These are phyloP conservation scores for Dilophus febrilis DNA, from an alignment of 2,888 invertebrate species.

Conservation along the genomic window DNA sequence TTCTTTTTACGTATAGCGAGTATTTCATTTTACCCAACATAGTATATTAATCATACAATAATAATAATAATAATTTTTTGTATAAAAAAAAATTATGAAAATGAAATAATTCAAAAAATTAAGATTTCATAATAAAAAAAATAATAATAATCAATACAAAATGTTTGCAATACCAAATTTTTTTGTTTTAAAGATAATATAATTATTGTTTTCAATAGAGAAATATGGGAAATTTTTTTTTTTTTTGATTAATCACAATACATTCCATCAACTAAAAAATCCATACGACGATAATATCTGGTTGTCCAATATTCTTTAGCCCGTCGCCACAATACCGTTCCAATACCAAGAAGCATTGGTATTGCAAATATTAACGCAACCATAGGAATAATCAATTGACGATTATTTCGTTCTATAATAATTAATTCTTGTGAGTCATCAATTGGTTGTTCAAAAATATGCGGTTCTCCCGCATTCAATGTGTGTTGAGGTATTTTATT, in stretches of 20 bases:
- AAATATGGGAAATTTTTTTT: too few species aligned
- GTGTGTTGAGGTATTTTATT: background rate
- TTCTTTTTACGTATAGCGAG: too few species aligned
- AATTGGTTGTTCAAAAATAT: constrained; percentile 15
- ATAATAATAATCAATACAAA: too few species aligned
- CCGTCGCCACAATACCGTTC: constrained; percentile 46
- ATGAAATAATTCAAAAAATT: too few species aligned
- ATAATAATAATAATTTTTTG: too few species aligned
- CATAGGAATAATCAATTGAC: constrained; percentile 56
- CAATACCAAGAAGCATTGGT: constrained; percentile 44
- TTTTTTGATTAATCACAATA: constrained; percentile 33
- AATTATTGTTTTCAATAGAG: too few species aligned
- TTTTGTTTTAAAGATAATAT: too few species aligned
- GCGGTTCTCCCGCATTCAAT: constrained; percentile 1
- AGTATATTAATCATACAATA: too few species aligned
- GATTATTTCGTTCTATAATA: constrained; percentile 22
- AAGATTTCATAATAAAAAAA: too few species aligned
- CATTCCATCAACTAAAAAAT: constrained; percentile 77
- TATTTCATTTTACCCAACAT: too few species aligned
- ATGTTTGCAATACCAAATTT: too few species aligned
- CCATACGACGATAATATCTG: constrained; percentile 73
- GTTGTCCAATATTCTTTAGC: constrained; percentile 75
- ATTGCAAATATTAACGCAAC: constrained; percentile 56
- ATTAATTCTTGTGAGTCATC: constrained; percentile 21
- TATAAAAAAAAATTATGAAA: too few species aligned